Conservation (phyloP, 2,888 invertebrate species). For the Leptinotarsa peninsularis region DNA sequence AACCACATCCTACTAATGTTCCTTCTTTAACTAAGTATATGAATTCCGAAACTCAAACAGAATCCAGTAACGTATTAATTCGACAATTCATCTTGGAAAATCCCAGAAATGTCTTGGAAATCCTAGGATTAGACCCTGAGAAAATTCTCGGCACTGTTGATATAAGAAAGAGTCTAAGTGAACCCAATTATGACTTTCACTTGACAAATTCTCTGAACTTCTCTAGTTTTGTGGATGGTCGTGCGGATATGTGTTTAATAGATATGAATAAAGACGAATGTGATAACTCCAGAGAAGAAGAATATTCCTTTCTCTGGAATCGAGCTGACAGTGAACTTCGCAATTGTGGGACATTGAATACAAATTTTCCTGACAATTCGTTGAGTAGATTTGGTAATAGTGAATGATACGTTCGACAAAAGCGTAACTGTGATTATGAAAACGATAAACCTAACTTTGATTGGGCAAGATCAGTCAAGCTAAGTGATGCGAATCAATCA, state of each 20-base stretch:
- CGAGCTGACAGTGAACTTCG: slow-evolving; percentile 47
- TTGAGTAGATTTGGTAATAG: neutral
- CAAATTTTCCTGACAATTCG: neutral
- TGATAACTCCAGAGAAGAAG: slow-evolving; percentile 49
- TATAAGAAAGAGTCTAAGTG: slow-evolving; percentile 57
- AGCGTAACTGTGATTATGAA: no score
- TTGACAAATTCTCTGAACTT: slow-evolving; percentile 36
- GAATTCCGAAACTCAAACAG: slow-evolving; percentile 73
- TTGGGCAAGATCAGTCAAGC: no score
- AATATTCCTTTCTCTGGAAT: slow-evolving; percentile 59
- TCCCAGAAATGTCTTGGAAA: slow-evolving; percentile 78
- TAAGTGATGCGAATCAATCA: no score
- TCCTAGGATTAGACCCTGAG: slow-evolving; percentile 78
- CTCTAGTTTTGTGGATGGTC: slow-evolving; percentile 32
- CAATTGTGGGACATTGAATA: slow-evolving; percentile 50
- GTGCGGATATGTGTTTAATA: slow-evolving; percentile 43
- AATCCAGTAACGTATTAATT: slow-evolving; percentile 72
- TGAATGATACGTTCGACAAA: no score
- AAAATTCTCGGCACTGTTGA: slow-evolving; percentile 57
- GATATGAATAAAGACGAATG: slow-evolving; percentile 49
- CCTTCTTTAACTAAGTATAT: slow-evolving; percentile 53
- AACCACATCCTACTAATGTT: slow-evolving; percentile 66
- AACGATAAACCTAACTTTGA: no score
- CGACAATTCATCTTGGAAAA: slow-evolving; percentile 78
- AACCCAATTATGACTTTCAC: slow-evolving; percentile 53